Evolutionary conservation across 23 tunicate species (phyloP).

Genomic region (Clavelina lepadiformis): DNA sequence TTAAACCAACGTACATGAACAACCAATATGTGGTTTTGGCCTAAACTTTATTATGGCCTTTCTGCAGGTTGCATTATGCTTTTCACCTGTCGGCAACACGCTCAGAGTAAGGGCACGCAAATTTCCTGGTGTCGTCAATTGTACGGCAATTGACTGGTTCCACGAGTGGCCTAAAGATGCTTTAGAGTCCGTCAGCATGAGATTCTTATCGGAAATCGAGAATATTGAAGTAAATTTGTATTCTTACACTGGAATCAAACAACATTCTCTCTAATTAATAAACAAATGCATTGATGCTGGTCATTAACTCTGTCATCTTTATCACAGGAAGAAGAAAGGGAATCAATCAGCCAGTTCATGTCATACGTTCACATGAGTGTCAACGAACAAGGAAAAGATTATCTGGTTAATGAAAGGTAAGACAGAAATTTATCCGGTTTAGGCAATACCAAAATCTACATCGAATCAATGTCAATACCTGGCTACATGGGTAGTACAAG

Average conservation of each 20-base stretch:
- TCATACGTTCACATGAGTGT: constrained; percentile 92
- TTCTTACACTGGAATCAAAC: not conserved
- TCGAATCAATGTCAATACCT: not conserved
- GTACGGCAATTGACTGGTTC: constrained; percentile 99
- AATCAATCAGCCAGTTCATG: constrained; percentile 87
- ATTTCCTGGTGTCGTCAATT: constrained; percentile 96
- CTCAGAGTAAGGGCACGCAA: constrained; percentile 92
- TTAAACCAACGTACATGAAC: not conserved
- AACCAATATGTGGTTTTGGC: not conserved
- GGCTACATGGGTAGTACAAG: not conserved
- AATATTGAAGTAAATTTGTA: constrained; percentile 49
- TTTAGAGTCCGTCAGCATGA: constrained; percentile 82
- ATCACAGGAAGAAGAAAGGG: constrained; percentile 56
- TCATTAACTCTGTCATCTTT: too few relatives aligned
- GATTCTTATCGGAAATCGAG: constrained; percentile 87
- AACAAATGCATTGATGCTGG: constrained; percentile 1
- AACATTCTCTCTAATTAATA: not conserved
- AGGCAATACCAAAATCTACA: not conserved
- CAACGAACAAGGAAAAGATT: constrained; percentile 69
- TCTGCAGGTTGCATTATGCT: constrained; percentile 89
- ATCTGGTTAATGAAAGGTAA: constrained; percentile 83
- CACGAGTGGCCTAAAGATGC: constrained; percentile 99
- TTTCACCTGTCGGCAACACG: constrained; percentile 95
- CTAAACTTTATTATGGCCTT: not conserved
- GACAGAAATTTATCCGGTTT: not conserved